phyloP scores from a whole-genome alignment of 2,113 vertebrate species.

The Phalacrocorax pelagicus region DNA sequence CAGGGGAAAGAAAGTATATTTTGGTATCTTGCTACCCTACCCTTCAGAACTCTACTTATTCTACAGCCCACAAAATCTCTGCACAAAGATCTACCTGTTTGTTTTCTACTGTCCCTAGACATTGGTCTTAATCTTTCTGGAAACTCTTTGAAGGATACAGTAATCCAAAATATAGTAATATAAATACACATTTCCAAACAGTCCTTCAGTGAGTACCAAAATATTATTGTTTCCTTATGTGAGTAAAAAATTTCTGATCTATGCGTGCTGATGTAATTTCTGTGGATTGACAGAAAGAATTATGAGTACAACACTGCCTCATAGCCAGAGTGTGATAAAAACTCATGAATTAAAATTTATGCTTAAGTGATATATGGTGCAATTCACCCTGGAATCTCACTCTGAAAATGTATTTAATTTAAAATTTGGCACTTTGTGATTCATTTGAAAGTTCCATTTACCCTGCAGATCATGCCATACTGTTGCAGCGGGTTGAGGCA shows the following conservation, averaged over 20 bases:
- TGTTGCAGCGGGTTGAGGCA: neutral
- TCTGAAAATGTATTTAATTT: neutral
- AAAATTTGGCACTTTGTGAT: neutral
- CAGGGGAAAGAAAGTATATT: neutral
- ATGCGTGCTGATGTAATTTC: neutral
- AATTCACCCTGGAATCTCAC: neutral
- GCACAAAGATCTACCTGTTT: neutral
- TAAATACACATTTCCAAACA: neutral
- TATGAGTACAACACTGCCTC: neutral
- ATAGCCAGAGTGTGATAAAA: neutral
- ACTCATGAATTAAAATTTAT: neutral
- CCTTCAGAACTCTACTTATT: neutral
- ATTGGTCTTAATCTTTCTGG: neutral
- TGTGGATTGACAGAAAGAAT: neutral
- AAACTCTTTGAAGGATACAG: neutral
- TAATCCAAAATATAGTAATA: neutral
- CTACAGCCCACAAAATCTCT: neutral
- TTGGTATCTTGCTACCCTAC: neutral
- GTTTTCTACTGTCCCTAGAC: neutral
- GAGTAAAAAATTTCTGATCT: neutral
- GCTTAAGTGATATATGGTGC: neutral
- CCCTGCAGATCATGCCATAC: neutral
- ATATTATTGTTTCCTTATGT: neutral
- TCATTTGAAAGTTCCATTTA: neutral
- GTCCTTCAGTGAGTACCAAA: neutral